Conservation (phyloP, 2,113 vertebrate species). For the Geothlypis trichas region DNA sequence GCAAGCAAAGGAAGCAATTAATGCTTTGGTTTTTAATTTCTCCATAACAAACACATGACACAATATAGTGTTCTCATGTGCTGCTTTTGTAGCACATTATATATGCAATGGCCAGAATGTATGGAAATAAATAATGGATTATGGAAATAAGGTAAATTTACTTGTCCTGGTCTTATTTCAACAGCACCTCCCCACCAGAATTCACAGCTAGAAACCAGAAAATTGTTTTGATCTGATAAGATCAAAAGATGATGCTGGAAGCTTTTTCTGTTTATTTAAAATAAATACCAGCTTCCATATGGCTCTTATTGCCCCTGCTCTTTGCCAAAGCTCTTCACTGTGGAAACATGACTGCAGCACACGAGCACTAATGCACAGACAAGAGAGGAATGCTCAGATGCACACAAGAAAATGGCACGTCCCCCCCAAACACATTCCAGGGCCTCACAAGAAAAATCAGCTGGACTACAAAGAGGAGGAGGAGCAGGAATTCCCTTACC, state of each 20-base stretch:
- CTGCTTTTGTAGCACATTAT: background rate
- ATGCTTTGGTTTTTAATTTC: background rate
- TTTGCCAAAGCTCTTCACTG: background rate
- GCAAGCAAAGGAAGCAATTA: slow-evolving; percentile 8
- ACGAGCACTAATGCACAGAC: rapidly evolving
- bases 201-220: background rate
- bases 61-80: background rate
- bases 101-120: background rate
- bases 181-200: background rate
- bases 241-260: background rate
- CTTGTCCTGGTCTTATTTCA: background rate
- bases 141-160: background rate
- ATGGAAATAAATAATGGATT: background rate
- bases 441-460: background rate
- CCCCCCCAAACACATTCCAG: background rate
- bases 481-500: slow-evolving; percentile 53
- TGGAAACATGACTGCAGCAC: background rate
- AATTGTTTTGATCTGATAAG: background rate
- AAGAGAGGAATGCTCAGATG: background rate
- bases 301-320: background rate
- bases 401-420: rapidly evolving
- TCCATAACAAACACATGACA: background rate
- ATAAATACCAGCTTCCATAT: background rate
- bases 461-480: background rate
- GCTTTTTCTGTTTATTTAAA: background rate